A percentile compares a stretch with the other conserved stretches of the same genome.
Conservation (phyloP, 2,888 invertebrate species). For the Mechanitis messenoides region DNA sequence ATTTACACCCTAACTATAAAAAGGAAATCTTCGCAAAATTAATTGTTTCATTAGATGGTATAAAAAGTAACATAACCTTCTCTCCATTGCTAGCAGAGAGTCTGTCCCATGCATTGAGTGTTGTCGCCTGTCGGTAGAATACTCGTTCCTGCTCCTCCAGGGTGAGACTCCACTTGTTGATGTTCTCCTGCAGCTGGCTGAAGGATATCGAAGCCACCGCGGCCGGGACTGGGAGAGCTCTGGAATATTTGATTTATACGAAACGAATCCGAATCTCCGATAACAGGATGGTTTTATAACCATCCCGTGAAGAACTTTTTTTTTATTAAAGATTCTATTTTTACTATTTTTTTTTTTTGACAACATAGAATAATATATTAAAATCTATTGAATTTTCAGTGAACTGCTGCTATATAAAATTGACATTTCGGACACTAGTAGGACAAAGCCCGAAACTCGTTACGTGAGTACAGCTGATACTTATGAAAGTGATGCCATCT, state of each 20-base stretch:
- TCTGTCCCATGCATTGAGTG: conserved; percentile 97
- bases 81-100: conserved; percentile 93
- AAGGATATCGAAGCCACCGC: conserved; percentile 81
- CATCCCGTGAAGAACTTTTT: conserved; percentile 2
- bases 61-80: conserved; percentile 73
- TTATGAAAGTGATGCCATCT: no score
- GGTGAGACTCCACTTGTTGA: conserved; percentile 96
- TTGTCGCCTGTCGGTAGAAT: conserved; percentile 95
- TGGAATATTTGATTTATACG: conserved; percentile 29
- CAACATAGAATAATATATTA: no score
- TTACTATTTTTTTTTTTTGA: neutral
- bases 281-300: no score
- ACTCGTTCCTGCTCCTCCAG: conserved; percentile 94
- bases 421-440: no score
- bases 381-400: no score
- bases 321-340: neutral
- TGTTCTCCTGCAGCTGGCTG: conserved; percentile 90
- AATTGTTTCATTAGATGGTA: no score
- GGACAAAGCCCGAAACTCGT: no score
- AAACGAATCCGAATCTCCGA: no score
- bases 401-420: no score
- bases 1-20: no score
- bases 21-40: no score
- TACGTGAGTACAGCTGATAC: no score
- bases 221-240: conserved; percentile 52